These are phyloP conservation scores for Diadromus collaris DNA, from an alignment of 2,888 invertebrate genomes.

Conservation along the genomic window DNA sequence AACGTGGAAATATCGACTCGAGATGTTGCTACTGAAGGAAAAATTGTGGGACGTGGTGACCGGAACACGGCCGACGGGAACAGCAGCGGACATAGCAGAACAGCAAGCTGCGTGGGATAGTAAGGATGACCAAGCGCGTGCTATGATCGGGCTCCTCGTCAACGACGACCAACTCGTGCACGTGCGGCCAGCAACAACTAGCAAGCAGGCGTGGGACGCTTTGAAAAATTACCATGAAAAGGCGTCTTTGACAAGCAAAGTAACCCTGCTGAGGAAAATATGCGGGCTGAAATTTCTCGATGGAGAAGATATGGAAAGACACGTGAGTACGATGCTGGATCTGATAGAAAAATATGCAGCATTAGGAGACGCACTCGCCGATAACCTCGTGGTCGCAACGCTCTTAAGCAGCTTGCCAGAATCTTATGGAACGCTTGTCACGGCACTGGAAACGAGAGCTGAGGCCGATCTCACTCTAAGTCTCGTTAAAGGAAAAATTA, in stretches of 20 bases:
- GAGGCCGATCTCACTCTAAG: slow-evolving; percentile 59
- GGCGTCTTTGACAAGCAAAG: slow-evolving; percentile 49
- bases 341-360: slow-evolving; percentile 57
- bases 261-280: slow-evolving; percentile 44
- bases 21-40: slow-evolving; percentile 59
- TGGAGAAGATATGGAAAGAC: slow-evolving; percentile 55
- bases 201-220: slow-evolving; percentile 47
- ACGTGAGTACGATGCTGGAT: slow-evolving; percentile 54
- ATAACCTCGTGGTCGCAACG: slow-evolving; percentile 59
- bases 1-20: slow-evolving; percentile 61
- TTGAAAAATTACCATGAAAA: slow-evolving; percentile 41
- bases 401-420: slow-evolving; percentile 62
- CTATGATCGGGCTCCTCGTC: slow-evolving; percentile 51
- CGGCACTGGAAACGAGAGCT: slow-evolving; percentile 61
- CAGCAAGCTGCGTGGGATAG: slow-evolving; percentile 61
- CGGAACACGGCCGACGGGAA: slow-evolving; percentile 10
- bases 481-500: slow-evolving; percentile 60
- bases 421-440: slow-evolving; percentile 56
- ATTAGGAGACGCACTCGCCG: slow-evolving; percentile 55
- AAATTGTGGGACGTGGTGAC: slow-evolving; percentile 59
- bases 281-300: slow-evolving; percentile 44
- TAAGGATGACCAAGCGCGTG: slow-evolving; percentile 60
- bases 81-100: too few species aligned
- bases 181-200: slow-evolving; percentile 34
- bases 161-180: slow-evolving; percentile 56